These are phyloP conservation scores for sheep (Ovis aries) DNA, from an alignment of 2,113 vertebrate genomes.

Conservation along the genomic window DNA sequence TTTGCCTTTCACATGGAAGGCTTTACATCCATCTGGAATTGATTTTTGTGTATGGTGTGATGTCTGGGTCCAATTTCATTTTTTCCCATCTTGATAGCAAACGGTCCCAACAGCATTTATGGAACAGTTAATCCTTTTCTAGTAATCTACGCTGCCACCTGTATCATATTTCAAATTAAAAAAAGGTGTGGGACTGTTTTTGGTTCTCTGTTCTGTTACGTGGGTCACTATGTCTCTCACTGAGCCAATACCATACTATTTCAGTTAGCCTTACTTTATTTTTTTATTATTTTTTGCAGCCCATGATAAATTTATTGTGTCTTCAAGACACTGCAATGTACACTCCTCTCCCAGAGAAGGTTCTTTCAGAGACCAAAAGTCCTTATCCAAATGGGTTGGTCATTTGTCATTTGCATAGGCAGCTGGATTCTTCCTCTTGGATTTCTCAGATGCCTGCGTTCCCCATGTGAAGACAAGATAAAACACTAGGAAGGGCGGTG, in stretches of 20 bases:
- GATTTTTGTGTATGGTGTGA: background rate
- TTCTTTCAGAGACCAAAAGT: background rate
- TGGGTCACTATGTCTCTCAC: background rate
- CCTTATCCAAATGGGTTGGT: slow-evolving; percentile 13
- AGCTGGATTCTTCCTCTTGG: slow-evolving; percentile 87
- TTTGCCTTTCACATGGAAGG: background rate
- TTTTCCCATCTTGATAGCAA: background rate
- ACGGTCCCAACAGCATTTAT: background rate
- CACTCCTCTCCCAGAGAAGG: slow-evolving; percentile 23
- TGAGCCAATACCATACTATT: background rate
- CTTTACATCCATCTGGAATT: background rate
- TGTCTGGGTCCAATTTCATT: background rate
- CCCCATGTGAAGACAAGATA: slow-evolving; percentile 90
- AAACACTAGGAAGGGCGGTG: slow-evolving; percentile 80
- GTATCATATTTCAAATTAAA: background rate
- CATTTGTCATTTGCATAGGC: slow-evolving; percentile 82
- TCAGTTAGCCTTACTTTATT: background rate
- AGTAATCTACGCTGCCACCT: background rate
- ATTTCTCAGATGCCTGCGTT: slow-evolving; percentile 78
- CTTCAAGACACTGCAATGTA: background rate
- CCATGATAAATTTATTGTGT: slow-evolving; percentile 52
- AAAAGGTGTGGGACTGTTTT: background rate
- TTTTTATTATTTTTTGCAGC: background rate
- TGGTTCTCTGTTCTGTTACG: background rate
- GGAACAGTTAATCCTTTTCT: background rate